These are phyloP conservation scores for Pipistrellus nathusii DNA, from an alignment of 2,797 vertebrate species.

Conservation along the genomic window DNA sequence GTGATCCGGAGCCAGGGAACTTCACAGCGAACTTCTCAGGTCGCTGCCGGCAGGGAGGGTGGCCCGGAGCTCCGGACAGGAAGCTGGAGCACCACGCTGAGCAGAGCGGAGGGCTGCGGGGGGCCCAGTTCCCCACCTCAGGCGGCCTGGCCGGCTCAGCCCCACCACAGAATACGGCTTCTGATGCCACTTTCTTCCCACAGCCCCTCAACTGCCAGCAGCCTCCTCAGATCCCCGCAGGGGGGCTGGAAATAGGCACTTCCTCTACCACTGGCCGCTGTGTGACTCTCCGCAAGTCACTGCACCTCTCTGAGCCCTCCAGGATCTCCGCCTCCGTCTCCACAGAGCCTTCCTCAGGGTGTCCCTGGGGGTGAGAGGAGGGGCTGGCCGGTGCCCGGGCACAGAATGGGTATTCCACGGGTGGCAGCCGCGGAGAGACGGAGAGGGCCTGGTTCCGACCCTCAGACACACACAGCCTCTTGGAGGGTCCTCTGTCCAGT, in stretches of 20 bases:
- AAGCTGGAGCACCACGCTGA: background rate
- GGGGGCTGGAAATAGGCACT: background rate
- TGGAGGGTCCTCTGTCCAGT: background rate
- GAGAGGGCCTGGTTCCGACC: background rate
- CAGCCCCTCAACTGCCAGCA: background rate
- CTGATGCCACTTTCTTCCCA: too few relatives aligned
- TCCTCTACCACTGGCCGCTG: rapidly evolving
- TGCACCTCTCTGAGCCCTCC: background rate
- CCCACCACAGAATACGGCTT: background rate
- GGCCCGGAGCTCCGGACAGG: rapidly evolving
- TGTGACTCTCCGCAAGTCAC: background rate
- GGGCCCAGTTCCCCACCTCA: background rate
- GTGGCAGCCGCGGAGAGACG: background rate
- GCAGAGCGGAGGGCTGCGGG: too few relatives aligned
- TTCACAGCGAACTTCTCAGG: slow-evolving; percentile 18
- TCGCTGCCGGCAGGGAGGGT: background rate
- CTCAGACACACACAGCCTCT: background rate
- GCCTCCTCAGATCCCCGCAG: background rate
- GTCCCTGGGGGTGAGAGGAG: too few relatives aligned
- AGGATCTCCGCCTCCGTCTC: background rate
- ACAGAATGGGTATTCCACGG: background rate
- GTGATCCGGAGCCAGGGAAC: slow-evolving; percentile 38
- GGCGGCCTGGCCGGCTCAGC: background rate
- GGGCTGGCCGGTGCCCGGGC: background rate
- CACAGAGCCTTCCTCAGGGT: background rate